A percentile compares a stretch with the other conserved stretches of the same genome.
These are phyloP conservation scores for Mercenaria mercenaria DNA, from an alignment of 1,140 invertebrate genomes.

Conservation along the genomic window DNA sequence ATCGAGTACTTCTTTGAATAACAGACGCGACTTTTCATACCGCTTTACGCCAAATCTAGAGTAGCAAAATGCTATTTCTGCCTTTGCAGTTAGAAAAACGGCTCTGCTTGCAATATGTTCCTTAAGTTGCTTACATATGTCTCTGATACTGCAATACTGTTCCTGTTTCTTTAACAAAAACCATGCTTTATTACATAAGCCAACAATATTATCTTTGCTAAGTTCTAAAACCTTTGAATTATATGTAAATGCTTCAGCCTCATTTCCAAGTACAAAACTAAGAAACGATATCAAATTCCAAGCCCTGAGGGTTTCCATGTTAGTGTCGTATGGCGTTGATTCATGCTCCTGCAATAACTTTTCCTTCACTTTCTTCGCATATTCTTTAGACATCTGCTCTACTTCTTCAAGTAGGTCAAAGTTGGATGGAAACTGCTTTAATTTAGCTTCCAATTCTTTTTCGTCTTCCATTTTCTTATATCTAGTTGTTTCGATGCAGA, in stretches of 20 bases:
- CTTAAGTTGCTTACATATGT: background rate
- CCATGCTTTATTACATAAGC: conserved; percentile 1
- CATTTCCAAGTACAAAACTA: background rate
- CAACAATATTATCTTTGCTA: background rate
- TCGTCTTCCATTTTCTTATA: background rate
- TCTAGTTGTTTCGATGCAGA: too few species aligned
- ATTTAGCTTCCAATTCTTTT: background rate
- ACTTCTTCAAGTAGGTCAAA: background rate
- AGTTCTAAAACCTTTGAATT: background rate
- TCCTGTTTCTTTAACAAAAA: background rate
- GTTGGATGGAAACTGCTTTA: background rate
- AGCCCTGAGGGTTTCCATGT: conserved; percentile 11
- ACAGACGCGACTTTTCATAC: background rate
- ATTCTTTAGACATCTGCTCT: background rate
- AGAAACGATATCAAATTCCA: conserved; percentile 35
- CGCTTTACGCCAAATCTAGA: background rate
- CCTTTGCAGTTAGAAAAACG: background rate
- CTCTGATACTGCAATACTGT: background rate
- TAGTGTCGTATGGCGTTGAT: background rate
- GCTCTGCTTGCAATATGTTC: too few species aligned
- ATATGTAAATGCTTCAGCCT: background rate
- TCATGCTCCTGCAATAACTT: background rate
- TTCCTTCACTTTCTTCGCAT: background rate
- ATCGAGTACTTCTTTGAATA: conserved; percentile 9
- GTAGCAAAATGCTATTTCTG: conserved; percentile 35